Base-by-base conservation (phyloP, 1,140 invertebrate genomes). In the Drosophila sproati region DNA sequence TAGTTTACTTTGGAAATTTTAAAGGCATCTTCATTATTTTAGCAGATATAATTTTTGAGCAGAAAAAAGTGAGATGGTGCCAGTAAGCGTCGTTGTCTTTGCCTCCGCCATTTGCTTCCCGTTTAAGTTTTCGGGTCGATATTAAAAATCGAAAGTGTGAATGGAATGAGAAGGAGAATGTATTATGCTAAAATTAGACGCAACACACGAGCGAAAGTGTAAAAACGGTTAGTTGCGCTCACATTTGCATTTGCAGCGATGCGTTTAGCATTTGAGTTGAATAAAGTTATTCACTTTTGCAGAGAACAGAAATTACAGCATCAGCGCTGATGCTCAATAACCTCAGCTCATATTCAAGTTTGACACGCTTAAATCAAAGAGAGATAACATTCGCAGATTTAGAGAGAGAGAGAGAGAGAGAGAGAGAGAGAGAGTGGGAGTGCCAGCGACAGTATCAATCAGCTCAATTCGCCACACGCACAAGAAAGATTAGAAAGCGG, bases 121-220 rank as follows among this genome's bases (percentile, higher is more conserved):
- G 71, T 45, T 78, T 57, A 67, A 56, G 59, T 77, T 77, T 87
- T 87, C 47, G 64, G 71, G 32, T 45, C 55, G 69, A 80, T 83
- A 87, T 88, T 87, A 88, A 87, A 81, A 87, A 87, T 57, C 70
- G 83, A 87, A 87, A 87, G 83, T 87, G 83, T 88, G 72, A 87
- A 69, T 69, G 55, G 56, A 29, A 20, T 8, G 10, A 31, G 8
- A 3, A 3, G 31, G 10, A 83, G 73, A 67, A 77, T 75, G 48
- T 50, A 77, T 70, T 52, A 56, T 70, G 61, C 41, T 45, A 5
- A 45, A 51, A 78, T 56, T 73, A 43, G 62, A 61, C 29, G 20
- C 43, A 39, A 37, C 12, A 37, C 12, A 4, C 39, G 29, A 78
- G 67, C 52, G 54, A 78, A 78, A 78, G 77, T 76, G 47, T 48